Evolutionary conservation across 2,113 vertebrate species (phyloP), one percentile per base, ranked within the genome.

Genomic region (Syngnathus typhle): DNA sequence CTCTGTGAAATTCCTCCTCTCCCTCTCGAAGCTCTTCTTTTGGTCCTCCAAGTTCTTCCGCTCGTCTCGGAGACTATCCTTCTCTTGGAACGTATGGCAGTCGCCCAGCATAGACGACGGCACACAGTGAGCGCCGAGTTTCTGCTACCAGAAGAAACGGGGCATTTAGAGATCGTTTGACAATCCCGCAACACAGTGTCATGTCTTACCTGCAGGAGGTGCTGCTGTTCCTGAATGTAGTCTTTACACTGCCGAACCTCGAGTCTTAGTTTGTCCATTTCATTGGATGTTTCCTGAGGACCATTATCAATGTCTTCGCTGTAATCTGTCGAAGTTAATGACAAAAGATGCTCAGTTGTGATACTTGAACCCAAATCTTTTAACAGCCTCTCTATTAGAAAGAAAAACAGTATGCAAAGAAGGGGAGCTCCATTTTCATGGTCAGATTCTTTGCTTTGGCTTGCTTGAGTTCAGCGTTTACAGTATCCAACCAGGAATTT

Each of bases 201-300:
- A 18, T 27, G 32, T 67, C 37, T 37, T 82, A 96, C 96, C 93
- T 98, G 95, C 49, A 97, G 81, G 44, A 96, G 92, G 39, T 95
- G 94, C 73, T 99, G 96, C 65, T 99, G 96, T 49, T 92, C 93
- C 85, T 92, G 93, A 79, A 98, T 96, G 73, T 94, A 95, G 82
- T 99, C 95, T 87, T 92, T 98, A 84, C 94, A 98, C 1, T 96
- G 93, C 44, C 95, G 94, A 80, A 98, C 94, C 88, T 98, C 96
- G 65, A 91, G 65, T 76, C 92, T 93, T 0, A 99, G 87, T 73
- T 91, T 92, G 78, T 93, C 92, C 54, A 93, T 92, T 87, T 98
- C 94, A 65, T 94, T 89, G 7, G 94, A 93, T 64, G 90, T 88
- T 76, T 94, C 92, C 75, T 84, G 91, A 39, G 93, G 89, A 77